These are phyloP conservation scores for Lacerta bilineata DNA, from an alignment of 2,797 vertebrate species.

Conservation along the genomic window DNA sequence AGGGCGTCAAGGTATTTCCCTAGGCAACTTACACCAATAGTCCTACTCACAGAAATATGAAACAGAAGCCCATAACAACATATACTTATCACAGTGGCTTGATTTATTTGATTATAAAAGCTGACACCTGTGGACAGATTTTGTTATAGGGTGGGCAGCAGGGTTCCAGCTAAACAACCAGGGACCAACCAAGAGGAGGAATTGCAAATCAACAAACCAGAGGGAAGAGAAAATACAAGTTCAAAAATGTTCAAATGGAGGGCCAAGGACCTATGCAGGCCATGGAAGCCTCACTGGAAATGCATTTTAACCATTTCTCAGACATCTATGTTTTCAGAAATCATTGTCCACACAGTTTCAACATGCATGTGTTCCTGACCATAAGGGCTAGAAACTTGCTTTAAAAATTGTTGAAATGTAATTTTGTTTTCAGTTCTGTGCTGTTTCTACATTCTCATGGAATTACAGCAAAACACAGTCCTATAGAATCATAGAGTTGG, in stretches of 20 bases:
- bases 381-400: not conserved
- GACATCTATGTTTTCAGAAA: not conserved
- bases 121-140: not conserved
- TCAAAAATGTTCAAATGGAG: not conserved
- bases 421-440: not conserved
- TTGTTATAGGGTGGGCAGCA: not conserved
- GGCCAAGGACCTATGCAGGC: not conserved
- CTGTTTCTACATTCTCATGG: not conserved
- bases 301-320: not conserved
- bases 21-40: too few relatives aligned
- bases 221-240: not conserved
- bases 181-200: not conserved
- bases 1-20: too few relatives aligned
- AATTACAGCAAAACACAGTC: not conserved
- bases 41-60: too few relatives aligned
- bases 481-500: too few relatives aligned
- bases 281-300: not conserved
- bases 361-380: not conserved
- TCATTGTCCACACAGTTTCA: not conserved
- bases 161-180: not conserved
- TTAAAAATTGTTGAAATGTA: not conserved
- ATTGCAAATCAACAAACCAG: not conserved
- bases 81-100: not conserved
- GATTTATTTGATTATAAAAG: not conserved
- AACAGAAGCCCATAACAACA: too few relatives aligned